Conservation (phyloP, 2,888 invertebrate genomes). For the Harpalus rubripes region DNA sequence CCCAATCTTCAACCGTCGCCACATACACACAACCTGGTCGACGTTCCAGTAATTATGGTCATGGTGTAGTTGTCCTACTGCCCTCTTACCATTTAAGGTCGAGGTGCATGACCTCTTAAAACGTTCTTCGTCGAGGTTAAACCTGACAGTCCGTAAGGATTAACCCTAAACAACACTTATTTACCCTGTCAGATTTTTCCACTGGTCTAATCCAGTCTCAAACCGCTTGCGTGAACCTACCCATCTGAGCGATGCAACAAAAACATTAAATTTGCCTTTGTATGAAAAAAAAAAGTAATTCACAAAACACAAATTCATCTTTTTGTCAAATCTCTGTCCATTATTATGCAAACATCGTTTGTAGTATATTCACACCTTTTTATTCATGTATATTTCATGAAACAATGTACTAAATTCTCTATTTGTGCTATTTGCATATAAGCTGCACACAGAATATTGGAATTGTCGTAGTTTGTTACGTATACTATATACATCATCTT, state of each 20-base stretch:
- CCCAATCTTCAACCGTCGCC: no score
- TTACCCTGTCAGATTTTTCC: no score
- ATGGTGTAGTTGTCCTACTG: no score
- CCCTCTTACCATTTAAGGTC: no score
- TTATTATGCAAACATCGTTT: neutral
- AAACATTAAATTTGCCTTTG: neutral
- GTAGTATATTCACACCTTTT: neutral
- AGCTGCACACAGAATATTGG: neutral
- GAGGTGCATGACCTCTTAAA: no score
- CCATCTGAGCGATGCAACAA: neutral
- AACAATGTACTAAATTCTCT: neutral
- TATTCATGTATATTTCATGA: neutral
- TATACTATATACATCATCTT: slow-evolving; percentile 2
- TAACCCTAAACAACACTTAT: no score
- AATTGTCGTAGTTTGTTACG: neutral
- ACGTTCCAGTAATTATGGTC: no score
- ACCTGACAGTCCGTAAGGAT: no score
- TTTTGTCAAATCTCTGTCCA: slow-evolving; percentile 2
- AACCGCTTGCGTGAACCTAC: no score
- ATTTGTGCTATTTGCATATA: neutral
- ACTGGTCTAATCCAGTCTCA: no score
- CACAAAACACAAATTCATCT: neutral
- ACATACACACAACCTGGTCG: no score
- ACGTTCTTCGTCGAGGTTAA: no score
- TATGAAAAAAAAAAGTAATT: neutral